Evolutionary conservation across 1,140 invertebrate species (phyloP).

Genomic region (Capitella teleta): DNA sequence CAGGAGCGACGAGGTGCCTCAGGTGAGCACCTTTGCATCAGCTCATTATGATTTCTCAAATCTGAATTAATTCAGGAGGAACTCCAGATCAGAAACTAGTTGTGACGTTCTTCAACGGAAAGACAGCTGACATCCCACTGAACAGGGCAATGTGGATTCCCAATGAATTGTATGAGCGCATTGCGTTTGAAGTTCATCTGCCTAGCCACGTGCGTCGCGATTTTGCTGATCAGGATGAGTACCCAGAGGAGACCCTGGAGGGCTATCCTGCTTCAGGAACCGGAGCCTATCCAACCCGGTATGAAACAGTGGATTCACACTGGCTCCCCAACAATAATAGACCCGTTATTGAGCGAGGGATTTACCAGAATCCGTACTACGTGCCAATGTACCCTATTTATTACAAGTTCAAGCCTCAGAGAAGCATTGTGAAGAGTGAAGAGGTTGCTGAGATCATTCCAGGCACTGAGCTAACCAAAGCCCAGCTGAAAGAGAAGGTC

Average conservation of each 20-base stretch:
- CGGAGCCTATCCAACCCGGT: slow-evolving; percentile 14
- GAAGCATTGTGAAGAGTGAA: slow-evolving; percentile 10
- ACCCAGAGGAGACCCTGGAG: slow-evolving; percentile 22
- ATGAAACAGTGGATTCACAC: slow-evolving; percentile 11
- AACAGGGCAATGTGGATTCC: slow-evolving; percentile 30
- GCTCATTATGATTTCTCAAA: not conserved
- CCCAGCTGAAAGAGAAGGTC: slow-evolving; percentile 27
- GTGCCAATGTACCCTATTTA: slow-evolving; percentile 13
- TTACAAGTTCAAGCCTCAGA: slow-evolving; percentile 1
- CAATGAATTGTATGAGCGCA: slow-evolving; percentile 19
- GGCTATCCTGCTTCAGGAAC: slow-evolving; percentile 24
- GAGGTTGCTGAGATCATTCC: slow-evolving; percentile 19
- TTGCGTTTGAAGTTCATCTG: slow-evolving; percentile 29
- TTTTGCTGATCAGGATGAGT: slow-evolving; percentile 19
- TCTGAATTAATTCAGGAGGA: no score
- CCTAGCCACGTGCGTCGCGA: slow-evolving; percentile 21
- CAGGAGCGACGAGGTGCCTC: slow-evolving; percentile 24
- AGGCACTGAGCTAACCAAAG: slow-evolving; percentile 24
- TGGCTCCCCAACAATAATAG: slow-evolving; percentile 9
- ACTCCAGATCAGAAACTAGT: slow-evolving; percentile 20
- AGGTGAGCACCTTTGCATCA: slow-evolving; percentile 12
- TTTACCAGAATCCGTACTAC: slow-evolving; percentile 17
- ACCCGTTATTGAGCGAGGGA: slow-evolving; percentile 8
- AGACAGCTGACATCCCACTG: slow-evolving; percentile 18
- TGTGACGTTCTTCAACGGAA: slow-evolving; percentile 30